Evolutionary conservation across 2,888 invertebrate species (phyloP).

Genomic region (Tipula confusa): DNA sequence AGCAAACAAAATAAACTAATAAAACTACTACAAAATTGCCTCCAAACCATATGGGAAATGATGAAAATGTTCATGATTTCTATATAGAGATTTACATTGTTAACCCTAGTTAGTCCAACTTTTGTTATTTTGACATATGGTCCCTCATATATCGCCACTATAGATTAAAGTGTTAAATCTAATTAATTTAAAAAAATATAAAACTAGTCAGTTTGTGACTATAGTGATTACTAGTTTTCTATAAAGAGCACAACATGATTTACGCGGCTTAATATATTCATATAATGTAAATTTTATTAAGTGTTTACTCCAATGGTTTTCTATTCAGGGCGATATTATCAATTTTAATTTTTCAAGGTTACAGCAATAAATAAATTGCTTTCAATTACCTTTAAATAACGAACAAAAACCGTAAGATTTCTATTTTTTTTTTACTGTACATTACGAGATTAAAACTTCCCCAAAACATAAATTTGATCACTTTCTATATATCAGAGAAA

Average conservation of each 20-base stretch:
- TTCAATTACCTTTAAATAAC: not conserved
- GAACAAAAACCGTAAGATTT: not conserved
- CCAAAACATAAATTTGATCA: not conserved
- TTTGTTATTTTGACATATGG: not conserved
- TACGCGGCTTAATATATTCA: not conserved
- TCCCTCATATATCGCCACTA: not conserved
- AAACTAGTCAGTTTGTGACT: not conserved
- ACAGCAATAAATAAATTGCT: not conserved
- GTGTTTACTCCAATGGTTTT: not conserved
- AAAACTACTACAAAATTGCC: not conserved
- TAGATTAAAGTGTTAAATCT: not conserved
- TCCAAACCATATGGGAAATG: not conserved
- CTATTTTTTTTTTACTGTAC: not conserved
- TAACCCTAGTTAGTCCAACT: not conserved
- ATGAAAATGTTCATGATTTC: not conserved
- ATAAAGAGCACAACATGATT: not conserved
- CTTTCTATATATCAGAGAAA: slow-evolving; percentile 8
- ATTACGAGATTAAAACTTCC: not conserved
- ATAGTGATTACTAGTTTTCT: not conserved
- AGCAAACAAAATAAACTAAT: not conserved
- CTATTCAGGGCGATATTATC: not conserved
- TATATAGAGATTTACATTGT: not conserved
- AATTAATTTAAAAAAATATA: not conserved
- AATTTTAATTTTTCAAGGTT: not conserved
- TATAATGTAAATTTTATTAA: not conserved